phyloP scores from a whole-genome alignment of 2,888 invertebrate species.

The Rhagophthalmus giganteus region DNA sequence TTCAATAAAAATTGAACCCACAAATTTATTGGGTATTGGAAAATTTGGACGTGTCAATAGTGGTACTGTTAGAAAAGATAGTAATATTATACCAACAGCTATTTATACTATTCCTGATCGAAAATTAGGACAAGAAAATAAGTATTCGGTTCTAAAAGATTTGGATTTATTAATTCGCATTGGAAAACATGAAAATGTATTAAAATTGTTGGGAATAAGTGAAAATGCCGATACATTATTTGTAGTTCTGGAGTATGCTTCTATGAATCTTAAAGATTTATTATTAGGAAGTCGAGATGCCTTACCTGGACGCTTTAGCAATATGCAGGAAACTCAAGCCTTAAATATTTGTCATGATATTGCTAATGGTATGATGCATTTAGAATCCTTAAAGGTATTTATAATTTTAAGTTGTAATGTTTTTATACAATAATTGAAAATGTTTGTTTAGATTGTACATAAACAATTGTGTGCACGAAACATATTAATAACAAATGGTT shows the following conservation, averaged over 20 bases:
- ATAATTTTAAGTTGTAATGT: too few relatives aligned
- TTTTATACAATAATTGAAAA: not conserved
- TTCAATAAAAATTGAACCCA: conserved; percentile 69
- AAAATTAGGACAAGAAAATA: conserved; percentile 54
- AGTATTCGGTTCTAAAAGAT: conserved; percentile 66
- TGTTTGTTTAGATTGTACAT: conserved; percentile 63
- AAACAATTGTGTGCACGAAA: conserved; percentile 74
- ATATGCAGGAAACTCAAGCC: conserved; percentile 65
- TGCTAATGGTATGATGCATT: conserved; percentile 72
- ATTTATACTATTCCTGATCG: conserved; percentile 69
- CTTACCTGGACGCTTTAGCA: conserved; percentile 56
- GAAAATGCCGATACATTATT: conserved; percentile 76
- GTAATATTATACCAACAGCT: conserved; percentile 58
- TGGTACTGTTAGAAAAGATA: conserved; percentile 68
- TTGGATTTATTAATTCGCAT: conserved; percentile 71
- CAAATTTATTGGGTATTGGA: conserved; percentile 68
- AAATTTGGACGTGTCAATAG: conserved; percentile 77
- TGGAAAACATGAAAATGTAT: conserved; percentile 71
- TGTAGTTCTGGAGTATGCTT: conserved; percentile 72
- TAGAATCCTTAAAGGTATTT: conserved; percentile 63
- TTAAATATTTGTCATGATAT: conserved; percentile 68
- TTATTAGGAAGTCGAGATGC: conserved; percentile 65
- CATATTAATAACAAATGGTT: conserved; percentile 66
- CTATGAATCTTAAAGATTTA: conserved; percentile 70
- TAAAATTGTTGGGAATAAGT: conserved; percentile 76